Percentiles rank a stretch among this genome's conserved stretches.
These are phyloP conservation scores for Hyposmocoma kahamanoa DNA, from an alignment of 1,140 invertebrate species.

Conservation along the genomic window DNA sequence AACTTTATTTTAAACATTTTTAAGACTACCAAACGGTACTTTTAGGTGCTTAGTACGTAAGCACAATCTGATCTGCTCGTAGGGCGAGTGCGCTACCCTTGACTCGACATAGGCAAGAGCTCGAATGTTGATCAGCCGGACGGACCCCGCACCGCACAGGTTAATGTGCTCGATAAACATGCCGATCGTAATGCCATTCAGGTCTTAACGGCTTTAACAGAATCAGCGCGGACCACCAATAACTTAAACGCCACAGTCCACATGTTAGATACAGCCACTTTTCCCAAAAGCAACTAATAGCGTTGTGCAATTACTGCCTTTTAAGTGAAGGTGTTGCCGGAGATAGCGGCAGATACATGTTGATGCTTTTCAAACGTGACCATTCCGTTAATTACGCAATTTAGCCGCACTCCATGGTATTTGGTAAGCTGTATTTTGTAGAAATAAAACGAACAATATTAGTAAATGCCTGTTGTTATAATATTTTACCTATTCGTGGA, in stretches of 20 bases:
- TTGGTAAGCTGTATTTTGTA: no score
- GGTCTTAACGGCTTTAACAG: conserved; percentile 40
- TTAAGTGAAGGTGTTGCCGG: conserved; percentile 23
- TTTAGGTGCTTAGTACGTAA: no score
- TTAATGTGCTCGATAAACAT: conserved; percentile 44
- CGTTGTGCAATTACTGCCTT: conserved; percentile 32
- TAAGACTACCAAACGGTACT: no score
- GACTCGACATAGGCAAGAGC: conserved; percentile 3
- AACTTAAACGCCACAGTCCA: conserved; percentile 20
- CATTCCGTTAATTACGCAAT: no score
- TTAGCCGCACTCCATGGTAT: no score
- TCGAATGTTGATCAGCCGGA: conserved; percentile 34
- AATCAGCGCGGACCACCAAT: conserved; percentile 23
- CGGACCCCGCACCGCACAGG: conserved; percentile 23
- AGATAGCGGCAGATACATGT: conserved; percentile 33
- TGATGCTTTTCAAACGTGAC: conserved; percentile 26
- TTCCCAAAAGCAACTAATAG: conserved; percentile 31
- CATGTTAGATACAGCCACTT: conserved; percentile 27
- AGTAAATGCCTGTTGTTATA: no score
- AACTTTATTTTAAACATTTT: no score
- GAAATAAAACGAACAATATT: no score
- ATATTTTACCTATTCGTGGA: no score
- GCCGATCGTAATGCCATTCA: conserved; percentile 39
- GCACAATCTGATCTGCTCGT: no score
- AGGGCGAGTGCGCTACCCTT: neutral